These are phyloP conservation scores for Drosophila pandora DNA, from an alignment of 1,140 invertebrate genomes.

Conservation along the genomic window DNA sequence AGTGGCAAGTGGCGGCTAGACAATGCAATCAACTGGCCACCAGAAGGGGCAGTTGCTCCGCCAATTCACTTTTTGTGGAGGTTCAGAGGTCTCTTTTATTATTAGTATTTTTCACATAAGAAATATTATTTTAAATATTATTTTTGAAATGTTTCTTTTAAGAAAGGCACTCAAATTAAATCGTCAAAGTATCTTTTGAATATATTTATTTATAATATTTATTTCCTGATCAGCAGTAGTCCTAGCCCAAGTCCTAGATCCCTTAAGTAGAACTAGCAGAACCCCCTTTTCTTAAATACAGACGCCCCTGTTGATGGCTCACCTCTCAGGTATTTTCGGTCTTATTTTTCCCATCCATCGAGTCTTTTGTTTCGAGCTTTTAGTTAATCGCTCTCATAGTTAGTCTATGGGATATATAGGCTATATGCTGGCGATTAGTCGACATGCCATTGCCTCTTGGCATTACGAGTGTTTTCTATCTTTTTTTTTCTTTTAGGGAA, in stretches of 20 bases:
- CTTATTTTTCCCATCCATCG: not conserved
- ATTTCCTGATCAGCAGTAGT: too few species aligned
- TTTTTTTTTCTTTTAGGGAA: not conserved
- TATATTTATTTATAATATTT: too few species aligned
- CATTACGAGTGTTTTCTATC: constrained; percentile 14
- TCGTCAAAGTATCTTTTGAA: too few species aligned
- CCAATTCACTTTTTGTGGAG: not conserved
- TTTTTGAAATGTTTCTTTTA: too few species aligned
- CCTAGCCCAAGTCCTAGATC: too few species aligned
- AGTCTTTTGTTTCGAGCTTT: not conserved
- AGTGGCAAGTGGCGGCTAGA: constrained; percentile 15
- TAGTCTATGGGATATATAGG: constrained; percentile 8
- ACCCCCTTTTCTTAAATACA: too few species aligned
- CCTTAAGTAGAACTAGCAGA: too few species aligned
- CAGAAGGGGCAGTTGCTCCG: not conserved
- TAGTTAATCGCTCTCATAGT: constrained; percentile 17
- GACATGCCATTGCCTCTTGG: constrained; percentile 21
- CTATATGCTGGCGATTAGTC: constrained; percentile 42
- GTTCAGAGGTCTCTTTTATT: not conserved
- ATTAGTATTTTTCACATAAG: too few species aligned
- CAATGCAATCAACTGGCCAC: constrained; percentile 25
- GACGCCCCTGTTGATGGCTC: not conserved
- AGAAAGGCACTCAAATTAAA: too few species aligned
- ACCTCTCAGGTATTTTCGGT: constrained; percentile 35
- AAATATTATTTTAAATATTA: too few species aligned